phyloP scores from a whole-genome alignment of 1,140 invertebrate genomes.

The Drosophila littoralis region DNA sequence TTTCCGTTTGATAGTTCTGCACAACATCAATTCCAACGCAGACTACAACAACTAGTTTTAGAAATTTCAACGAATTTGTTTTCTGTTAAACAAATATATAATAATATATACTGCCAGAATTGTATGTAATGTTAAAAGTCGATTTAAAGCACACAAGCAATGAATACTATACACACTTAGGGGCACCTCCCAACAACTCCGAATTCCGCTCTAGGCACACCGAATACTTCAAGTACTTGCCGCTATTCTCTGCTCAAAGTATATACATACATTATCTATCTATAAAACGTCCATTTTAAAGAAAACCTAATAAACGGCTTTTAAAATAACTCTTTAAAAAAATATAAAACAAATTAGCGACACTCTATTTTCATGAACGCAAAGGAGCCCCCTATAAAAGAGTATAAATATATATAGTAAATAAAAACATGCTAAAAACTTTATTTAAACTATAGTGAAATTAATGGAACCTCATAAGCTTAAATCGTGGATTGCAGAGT shows the following conservation, averaged over 20 bases:
- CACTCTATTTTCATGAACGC: conserved; percentile 16
- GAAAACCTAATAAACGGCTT: conserved; percentile 39
- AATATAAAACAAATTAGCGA: conserved; percentile 22
- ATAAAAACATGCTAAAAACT: conserved; percentile 10
- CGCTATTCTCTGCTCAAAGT: conserved; percentile 52
- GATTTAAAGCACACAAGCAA: conserved; percentile 15
- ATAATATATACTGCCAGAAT: conserved; percentile 65
- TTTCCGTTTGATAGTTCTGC: background rate
- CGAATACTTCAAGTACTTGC: conserved; percentile 37
- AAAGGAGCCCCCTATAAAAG: background rate
- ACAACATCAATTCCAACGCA: background rate
- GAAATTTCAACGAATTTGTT: conserved; percentile 2
- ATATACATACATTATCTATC: conserved; percentile 33
- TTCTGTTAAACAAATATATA: conserved; percentile 35
- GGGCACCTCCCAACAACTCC: conserved; percentile 8
- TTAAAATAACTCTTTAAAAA: conserved; percentile 20
- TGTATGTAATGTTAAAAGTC: conserved; percentile 24
- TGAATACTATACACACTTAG: background rate
- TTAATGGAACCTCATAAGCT: conserved; percentile 77
- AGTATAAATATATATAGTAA: background rate
- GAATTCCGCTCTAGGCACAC: conserved; percentile 24
- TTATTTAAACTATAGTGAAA: conserved; percentile 41
- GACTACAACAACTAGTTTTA: conserved; percentile 5
- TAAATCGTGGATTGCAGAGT: conserved; percentile 44
- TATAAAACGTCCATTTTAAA: conserved; percentile 54